phyloP scores from a whole-genome alignment of 1,140 invertebrate species.

The Temnothorax longispinosus region DNA sequence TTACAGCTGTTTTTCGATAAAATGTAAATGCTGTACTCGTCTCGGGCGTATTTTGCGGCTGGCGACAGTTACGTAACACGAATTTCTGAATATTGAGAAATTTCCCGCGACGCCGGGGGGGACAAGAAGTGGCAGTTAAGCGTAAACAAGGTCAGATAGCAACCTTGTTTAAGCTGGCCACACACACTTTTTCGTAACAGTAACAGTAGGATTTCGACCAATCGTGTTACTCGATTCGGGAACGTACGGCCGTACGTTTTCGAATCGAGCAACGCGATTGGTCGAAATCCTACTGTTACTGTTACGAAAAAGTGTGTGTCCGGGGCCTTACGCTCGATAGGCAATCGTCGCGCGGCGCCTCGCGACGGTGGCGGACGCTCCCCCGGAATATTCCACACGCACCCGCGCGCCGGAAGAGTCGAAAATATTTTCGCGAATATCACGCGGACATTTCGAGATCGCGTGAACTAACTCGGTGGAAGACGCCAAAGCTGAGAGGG shows the following conservation, averaged over 20 bases:
- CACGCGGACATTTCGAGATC: not conserved
- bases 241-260: no score
- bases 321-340: not conserved
- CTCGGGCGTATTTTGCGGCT: not conserved
- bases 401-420: not conserved
- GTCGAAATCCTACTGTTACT: no score
- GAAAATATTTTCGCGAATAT: not conserved
- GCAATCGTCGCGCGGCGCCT: not conserved
- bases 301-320: no score
- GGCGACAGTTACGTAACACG: not conserved
- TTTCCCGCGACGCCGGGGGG: not conserved
- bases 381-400: not conserved
- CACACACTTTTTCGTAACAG: no score
- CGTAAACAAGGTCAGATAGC: slow-evolving; percentile 1
- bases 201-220: no score
- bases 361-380: no score
- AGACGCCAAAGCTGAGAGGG: no score
- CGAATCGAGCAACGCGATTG: no score
- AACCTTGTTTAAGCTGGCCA: no score
- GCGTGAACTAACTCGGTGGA: not conserved
- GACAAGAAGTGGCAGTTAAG: not conserved
- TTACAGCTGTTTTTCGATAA: not conserved
- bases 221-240: no score
- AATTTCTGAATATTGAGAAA: not conserved
- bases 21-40: not conserved